phyloP scores from a whole-genome alignment of 2,797 vertebrate species.

The Melanotaenia parkinsoni region DNA sequence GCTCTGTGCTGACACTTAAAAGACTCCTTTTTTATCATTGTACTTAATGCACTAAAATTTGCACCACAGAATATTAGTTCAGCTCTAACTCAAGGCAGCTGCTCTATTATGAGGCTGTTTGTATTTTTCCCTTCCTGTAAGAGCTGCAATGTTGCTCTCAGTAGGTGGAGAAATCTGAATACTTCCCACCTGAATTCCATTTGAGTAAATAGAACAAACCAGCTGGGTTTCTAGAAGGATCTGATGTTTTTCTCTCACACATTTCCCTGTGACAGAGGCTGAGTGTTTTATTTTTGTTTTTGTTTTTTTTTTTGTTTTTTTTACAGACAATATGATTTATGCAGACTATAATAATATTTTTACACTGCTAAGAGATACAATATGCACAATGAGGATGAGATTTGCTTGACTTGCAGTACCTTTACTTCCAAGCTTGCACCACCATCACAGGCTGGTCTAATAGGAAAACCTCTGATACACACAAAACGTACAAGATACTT shows the following conservation, averaged over 20 bases:
- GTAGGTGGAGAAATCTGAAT: conserved; percentile 41
- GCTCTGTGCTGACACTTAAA: conserved; percentile 18
- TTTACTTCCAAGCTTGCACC: not conserved
- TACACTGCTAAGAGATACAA: not conserved
- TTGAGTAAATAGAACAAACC: conserved; percentile 40
- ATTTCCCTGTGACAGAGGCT: conserved; percentile 15
- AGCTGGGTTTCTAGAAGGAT: conserved; percentile 24
- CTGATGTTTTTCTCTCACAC: conserved; percentile 16
- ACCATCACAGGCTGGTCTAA: not conserved
- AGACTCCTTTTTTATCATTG: conserved; percentile 10
- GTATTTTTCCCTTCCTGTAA: not conserved
- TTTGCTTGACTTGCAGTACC: not conserved
- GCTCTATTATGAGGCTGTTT: not conserved
- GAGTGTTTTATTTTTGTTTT: not conserved
- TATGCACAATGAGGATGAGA: not conserved
- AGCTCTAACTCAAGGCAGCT: not conserved
- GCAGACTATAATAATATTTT: conserved; percentile 1
- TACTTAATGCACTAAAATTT: conserved; percentile 6
- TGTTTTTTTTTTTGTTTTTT: not conserved
- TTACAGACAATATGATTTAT: not conserved
- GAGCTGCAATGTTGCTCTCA: conserved; percentile 7
- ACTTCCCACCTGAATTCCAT: conserved; percentile 28
- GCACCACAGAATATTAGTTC: not conserved
- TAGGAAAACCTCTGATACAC: not conserved
- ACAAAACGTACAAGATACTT: not conserved